Evolutionary conservation across 92 coral and sea anemone genomes (phyloP).

Genomic region (Palythoa grandis): DNA sequence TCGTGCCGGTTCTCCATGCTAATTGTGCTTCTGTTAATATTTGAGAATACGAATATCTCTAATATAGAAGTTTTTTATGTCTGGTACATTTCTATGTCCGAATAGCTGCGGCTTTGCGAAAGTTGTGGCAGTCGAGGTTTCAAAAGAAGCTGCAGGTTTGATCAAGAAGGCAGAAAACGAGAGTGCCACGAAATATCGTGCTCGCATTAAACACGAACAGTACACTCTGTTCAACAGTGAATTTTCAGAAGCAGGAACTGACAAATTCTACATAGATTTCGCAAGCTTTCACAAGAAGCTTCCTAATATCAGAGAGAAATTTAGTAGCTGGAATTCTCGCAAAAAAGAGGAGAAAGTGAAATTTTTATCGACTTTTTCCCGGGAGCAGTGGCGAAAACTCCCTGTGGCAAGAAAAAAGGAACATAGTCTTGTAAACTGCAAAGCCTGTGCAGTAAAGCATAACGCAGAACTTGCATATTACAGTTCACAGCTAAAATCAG

Average conservation of each 20-base stretch:
- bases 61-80: constrained; percentile 21
- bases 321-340: constrained; percentile 54
- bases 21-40: neutral
- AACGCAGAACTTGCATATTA: constrained; percentile 37
- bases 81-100: constrained; percentile 66
- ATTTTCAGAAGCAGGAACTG: constrained; percentile 40
- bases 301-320: constrained; percentile 37
- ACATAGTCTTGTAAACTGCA: constrained; percentile 57
- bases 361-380: constrained; percentile 39
- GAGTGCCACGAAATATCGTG: constrained; percentile 49
- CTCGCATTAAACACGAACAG: constrained; percentile 54
- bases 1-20: constrained; percentile 1
- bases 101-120: constrained; percentile 65
- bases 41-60: too few relatives aligned
- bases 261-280: constrained; percentile 30
- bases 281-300: constrained; percentile 47
- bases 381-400: constrained; percentile 48
- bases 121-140: constrained; percentile 52
- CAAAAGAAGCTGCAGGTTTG: constrained; percentile 32
- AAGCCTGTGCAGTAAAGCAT: constrained; percentile 52
- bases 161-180: constrained; percentile 44
- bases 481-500: constrained; percentile 47
- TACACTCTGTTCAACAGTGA: constrained; percentile 22
- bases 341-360: constrained; percentile 44
- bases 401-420: constrained; percentile 38